Base-by-base conservation (phyloP, 2,113 vertebrate genomes). In the Corythoichthys haematopterus region DNA sequence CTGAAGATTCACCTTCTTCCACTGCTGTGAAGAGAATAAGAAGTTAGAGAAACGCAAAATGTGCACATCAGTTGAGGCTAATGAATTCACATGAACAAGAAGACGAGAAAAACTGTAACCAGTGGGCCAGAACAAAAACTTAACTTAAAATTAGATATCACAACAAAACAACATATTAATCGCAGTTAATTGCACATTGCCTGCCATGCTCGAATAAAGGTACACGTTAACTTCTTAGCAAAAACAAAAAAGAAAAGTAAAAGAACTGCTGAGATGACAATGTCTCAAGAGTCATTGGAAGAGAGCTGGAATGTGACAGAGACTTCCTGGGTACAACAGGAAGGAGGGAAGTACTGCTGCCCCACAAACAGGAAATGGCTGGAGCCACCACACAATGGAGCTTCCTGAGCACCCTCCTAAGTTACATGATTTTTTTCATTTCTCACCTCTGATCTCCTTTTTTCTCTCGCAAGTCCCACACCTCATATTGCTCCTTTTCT, bases 1-100 rank as follows among this genome's bases (percentile, higher is more conserved):
- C 95, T 50, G 94, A 94, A 77, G 94, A 93, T 88, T 96, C 95
- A 48, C 94, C 94, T 80, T 98, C 96, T 90, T 98, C 96, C 50
- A 98, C 95, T 87, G 94, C 88, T 91, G 51, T 76, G 65, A 35
- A 66, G 58, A 61, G 66, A 81, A 62, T 46, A 13, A 68, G 35
- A 70, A 11, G 15, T 12, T 14, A 69, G 33, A 79, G n/a, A 70
- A 55, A 65, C 45, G 64, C 2, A 55, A 35, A 35, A 51, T 69
- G n/a, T 11, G 36, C 43, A 3, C n/a, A 37, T 40, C 16, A 3
- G 52, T 55, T 55, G 52, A 53, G 20, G 4, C 20, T 3, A 53
- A 53, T 53, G 52, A n/a, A 35, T 14, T 56, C 53, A 12, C 33
- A 35, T 20, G 9, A 61, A 60, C 8, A 11, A 60, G 38, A 15